Percentiles rank a stretch among this genome's conserved stretches.
phyloP scores from a whole-genome alignment of 2,888 invertebrate species.

The Terebella lapidaria region DNA sequence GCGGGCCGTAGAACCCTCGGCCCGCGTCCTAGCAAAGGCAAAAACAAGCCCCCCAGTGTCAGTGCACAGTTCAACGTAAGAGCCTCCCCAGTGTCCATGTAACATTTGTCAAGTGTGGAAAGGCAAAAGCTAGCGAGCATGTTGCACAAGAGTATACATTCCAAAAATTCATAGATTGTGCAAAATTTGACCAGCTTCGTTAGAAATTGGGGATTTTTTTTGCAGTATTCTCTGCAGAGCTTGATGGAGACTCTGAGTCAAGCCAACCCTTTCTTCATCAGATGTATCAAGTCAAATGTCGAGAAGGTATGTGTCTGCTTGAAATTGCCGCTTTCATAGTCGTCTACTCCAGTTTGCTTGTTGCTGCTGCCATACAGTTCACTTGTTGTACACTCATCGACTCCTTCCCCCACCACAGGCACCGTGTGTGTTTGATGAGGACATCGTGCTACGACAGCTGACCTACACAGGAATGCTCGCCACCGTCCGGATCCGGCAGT shows the following conservation, averaged over 20 bases:
- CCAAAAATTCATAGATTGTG: no score
- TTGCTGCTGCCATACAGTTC: no score
- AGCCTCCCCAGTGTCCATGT: background rate
- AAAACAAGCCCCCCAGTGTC: slow-evolving; percentile 75
- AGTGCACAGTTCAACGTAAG: slow-evolving; percentile 76
- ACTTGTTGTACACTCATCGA: no score
- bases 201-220: no score
- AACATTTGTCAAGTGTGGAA: no score
- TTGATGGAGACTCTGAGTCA: slow-evolving; percentile 91
- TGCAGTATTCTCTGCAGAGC: slow-evolving; percentile 79
- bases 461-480: slow-evolving; percentile 96
- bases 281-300: slow-evolving; percentile 93
- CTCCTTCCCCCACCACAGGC: slow-evolving; percentile 61
- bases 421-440: slow-evolving; percentile 87
- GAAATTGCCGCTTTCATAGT: slow-evolving; percentile 8
- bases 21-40: slow-evolving; percentile 34
- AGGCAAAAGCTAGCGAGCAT: no score
- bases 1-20: slow-evolving; percentile 61
- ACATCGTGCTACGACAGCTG: slow-evolving; percentile 82
- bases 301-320: slow-evolving; percentile 64
- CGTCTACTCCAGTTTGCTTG: no score
- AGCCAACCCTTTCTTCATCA: slow-evolving; percentile 76
- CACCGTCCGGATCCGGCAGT: slow-evolving; percentile 88
- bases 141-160: no score
- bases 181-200: no score